A percentile compares a stretch with the other conserved stretches of the same genome.
phyloP scores from a whole-genome alignment of 2,888 invertebrate genomes.

The Agonopterix alstromeriana region DNA sequence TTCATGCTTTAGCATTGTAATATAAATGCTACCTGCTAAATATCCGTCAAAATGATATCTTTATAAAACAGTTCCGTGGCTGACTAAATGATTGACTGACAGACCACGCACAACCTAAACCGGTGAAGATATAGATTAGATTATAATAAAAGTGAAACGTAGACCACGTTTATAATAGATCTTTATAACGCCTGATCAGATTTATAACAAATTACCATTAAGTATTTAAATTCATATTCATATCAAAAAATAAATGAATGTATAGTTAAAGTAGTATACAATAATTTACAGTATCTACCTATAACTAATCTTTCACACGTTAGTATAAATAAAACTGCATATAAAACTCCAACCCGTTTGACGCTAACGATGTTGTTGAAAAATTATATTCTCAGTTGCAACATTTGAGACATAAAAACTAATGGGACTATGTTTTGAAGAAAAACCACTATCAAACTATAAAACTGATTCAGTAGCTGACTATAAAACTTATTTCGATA shows the following conservation, averaged over 20 bases:
- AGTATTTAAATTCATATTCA: too few relatives aligned
- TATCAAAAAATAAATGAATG: neutral
- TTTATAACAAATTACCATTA: too few relatives aligned
- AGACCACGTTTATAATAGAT: too few relatives aligned
- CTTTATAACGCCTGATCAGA: too few relatives aligned
- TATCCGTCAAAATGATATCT: too few relatives aligned
- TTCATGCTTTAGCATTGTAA: too few relatives aligned
- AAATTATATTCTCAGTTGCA: conserved; percentile 24
- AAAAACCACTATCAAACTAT: conserved; percentile 38
- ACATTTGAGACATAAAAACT: conserved; percentile 39
- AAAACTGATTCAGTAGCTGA: conserved; percentile 24
- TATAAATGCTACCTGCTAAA: too few relatives aligned
- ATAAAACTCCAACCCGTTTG: conserved; percentile 16
- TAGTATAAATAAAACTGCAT: conserved; percentile 19
- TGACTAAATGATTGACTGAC: too few relatives aligned
- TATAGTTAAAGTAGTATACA: neutral
- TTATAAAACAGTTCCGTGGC: too few relatives aligned
- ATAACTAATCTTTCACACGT: conserved; percentile 15
- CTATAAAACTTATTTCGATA: neutral
- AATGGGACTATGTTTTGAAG: conserved; percentile 42
- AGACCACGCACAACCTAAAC: too few relatives aligned
- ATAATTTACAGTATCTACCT: conserved; percentile 1
- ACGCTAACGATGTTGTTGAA: conserved; percentile 23
- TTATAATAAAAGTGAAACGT: too few relatives aligned
- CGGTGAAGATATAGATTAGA: too few relatives aligned